These are phyloP conservation scores for Hippoglossus stenolepis DNA, from an alignment of 2,113 vertebrate genomes.

Conservation along the genomic window DNA sequence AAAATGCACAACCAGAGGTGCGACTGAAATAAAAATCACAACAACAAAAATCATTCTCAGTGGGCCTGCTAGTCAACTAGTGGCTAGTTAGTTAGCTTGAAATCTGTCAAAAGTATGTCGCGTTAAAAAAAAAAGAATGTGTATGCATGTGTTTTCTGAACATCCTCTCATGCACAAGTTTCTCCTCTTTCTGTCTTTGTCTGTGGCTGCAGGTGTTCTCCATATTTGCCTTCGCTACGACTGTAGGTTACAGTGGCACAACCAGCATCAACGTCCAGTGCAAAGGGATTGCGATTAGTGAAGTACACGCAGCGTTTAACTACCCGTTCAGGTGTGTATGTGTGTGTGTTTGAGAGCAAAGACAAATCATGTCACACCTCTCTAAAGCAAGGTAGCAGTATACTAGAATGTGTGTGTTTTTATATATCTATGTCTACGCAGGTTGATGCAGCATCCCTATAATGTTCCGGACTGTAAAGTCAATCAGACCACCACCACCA, in stretches of 20 bases:
- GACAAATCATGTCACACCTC: background rate
- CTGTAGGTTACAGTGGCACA: constrained; percentile 89
- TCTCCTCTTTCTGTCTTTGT: constrained; percentile 13
- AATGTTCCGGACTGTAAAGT: constrained; percentile 80
- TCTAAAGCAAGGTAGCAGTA: background rate
- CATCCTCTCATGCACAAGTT: background rate
- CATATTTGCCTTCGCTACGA: constrained; percentile 94
- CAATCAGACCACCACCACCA: constrained; percentile 6
- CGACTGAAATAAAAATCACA: too few relatives aligned
- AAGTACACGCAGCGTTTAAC: constrained; percentile 82
- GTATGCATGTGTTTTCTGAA: background rate
- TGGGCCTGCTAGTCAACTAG: too few relatives aligned
- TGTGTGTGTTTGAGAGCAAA: constrained; percentile 73
- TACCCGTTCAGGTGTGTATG: constrained; percentile 93
- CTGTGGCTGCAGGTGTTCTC: constrained; percentile 86
- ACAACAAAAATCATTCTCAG: too few relatives aligned
- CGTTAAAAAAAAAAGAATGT: background rate
- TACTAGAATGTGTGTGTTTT: background rate
- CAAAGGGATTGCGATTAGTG: background rate
- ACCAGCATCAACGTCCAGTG: constrained; percentile 85
- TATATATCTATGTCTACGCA: constrained; percentile 43
- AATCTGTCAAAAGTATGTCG: constrained; percentile 5
- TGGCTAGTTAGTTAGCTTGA: background rate
- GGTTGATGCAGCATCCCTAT: constrained; percentile 85
- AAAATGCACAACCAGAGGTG: too few relatives aligned